Percentiles rank a stretch among this genome's conserved stretches.
Conservation (phyloP, 2,797 vertebrate genomes). For the Crypturellus tataupa region DNA sequence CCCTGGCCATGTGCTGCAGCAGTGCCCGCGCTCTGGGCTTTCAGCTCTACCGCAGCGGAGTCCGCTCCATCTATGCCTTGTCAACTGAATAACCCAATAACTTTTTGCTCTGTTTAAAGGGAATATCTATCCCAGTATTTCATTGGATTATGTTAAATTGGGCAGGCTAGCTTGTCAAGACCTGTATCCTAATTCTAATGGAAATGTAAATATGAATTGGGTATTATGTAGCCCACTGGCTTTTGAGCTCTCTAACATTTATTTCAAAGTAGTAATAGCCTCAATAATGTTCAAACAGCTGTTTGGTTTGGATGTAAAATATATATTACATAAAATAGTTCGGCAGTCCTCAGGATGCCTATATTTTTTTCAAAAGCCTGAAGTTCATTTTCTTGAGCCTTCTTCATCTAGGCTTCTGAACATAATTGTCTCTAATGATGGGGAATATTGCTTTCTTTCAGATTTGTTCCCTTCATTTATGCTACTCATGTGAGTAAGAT, state of each 20-base stretch:
- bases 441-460: constrained; percentile 52
- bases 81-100: accelerated
- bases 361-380: constrained; percentile 47
- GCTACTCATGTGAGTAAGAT: constrained; percentile 11
- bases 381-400: constrained; percentile 57
- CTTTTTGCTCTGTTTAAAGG: neutral
- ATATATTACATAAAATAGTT: constrained; percentile 36
- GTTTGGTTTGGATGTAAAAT: constrained; percentile 61
- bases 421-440: constrained; percentile 24
- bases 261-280: constrained; percentile 61
- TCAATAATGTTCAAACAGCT: constrained; percentile 55
- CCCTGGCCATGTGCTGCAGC: accelerated
- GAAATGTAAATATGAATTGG: neutral
- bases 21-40: neutral
- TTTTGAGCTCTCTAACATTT: constrained; percentile 60
- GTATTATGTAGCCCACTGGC: constrained; percentile 18
- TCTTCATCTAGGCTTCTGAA: constrained; percentile 51
- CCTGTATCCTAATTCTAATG: constrained; percentile 24
- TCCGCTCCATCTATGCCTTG: neutral
- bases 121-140: neutral
- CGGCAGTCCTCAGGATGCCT: constrained; percentile 7
- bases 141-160: neutral
- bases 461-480: constrained; percentile 26
- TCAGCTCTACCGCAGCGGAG: accelerated
- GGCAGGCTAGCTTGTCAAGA: neutral